Evolutionary conservation across 2,888 invertebrate species (phyloP), one percentile per base, ranked within the genome.

Genomic region (Euspilapteryx auroguttella): DNA sequence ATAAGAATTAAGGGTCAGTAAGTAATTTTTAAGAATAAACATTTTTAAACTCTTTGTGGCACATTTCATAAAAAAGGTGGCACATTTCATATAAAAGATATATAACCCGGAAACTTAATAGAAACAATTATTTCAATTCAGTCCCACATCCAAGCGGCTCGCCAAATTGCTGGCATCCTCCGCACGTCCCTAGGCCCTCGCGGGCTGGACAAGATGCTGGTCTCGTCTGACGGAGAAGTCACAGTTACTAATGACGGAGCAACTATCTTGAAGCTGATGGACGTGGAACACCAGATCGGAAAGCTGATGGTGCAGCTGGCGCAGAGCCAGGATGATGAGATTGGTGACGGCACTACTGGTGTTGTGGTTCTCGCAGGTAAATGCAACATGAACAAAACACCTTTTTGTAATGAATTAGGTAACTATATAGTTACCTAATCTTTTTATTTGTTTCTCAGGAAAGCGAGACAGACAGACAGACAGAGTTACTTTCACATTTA

Each of bases 221-320:
- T 99, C 1, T 93, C 92, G 7, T 78, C 91, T 1, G 99, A 99
- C 61, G 99, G 98, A 14, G 98, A 99, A 44, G 89, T 99, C 2
- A 95, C 94, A 0, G 91, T 97, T 22, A 99, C 98, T 24, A 99
- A 99, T 53, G 99, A 99, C 69, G 99, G 98, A 13, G 98, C 98
- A n/a, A 99, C 99, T 1, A 99, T 99, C 48, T 79, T 99, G 41
- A 94, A 96, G 65, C 81, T 93, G 69, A 99, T 99, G 98, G 98
- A 99, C 57, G 94, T 99, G 4, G 96, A 98, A 14, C 97, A 99
- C 58, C 92, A 97, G 79, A 94, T 99, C 42, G 98, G 95, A 21
- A 99, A 97, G 61, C 77, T 99, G 27, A 86, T 99, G 84, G 99
- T 99, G 13, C 95, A 99, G 57, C 66, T 99, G 33, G 95, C 96